phyloP scores from a whole-genome alignment of 2,888 invertebrate species.

The Trypoxylon attenuatum region DNA sequence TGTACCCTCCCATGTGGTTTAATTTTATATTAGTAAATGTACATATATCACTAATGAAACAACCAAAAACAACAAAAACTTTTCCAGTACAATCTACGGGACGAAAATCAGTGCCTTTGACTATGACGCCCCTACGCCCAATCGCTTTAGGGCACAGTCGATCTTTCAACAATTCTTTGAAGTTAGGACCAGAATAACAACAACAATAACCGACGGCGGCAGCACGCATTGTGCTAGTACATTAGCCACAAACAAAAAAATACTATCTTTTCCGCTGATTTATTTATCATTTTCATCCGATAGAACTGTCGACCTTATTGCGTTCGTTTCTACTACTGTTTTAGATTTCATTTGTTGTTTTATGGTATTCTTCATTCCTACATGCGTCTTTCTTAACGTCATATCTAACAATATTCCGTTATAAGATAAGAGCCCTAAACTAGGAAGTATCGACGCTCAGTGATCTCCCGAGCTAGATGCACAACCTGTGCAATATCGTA shows the following conservation, averaged over 20 bases:
- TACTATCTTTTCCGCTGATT: too few species aligned
- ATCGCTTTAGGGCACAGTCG: conserved; percentile 26
- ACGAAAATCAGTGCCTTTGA: conserved; percentile 51
- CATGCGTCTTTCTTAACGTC: background rate
- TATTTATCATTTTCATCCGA: too few species aligned
- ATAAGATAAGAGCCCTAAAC: background rate
- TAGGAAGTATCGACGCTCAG: background rate
- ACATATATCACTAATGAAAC: conserved; percentile 32
- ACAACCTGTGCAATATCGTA: conserved; percentile 42
- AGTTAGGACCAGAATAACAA: background rate
- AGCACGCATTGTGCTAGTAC: too few species aligned
- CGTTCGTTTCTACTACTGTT: background rate
- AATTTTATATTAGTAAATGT: conserved; percentile 42
- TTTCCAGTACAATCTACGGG: conserved; percentile 24
- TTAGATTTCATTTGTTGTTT: background rate
- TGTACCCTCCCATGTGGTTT: conserved; percentile 29
- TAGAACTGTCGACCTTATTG: too few species aligned
- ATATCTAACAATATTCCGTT: too few species aligned
- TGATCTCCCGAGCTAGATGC: conserved; percentile 2
- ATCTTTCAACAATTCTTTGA: conserved; percentile 15
- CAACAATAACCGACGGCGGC: background rate
- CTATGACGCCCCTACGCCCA: conserved; percentile 16
- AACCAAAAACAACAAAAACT: conserved; percentile 14
- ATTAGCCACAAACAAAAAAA: too few species aligned
- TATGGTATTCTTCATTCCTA: background rate